These are phyloP conservation scores for Crioceris asparagi DNA, from an alignment of 2,888 invertebrate genomes.

Conservation along the genomic window DNA sequence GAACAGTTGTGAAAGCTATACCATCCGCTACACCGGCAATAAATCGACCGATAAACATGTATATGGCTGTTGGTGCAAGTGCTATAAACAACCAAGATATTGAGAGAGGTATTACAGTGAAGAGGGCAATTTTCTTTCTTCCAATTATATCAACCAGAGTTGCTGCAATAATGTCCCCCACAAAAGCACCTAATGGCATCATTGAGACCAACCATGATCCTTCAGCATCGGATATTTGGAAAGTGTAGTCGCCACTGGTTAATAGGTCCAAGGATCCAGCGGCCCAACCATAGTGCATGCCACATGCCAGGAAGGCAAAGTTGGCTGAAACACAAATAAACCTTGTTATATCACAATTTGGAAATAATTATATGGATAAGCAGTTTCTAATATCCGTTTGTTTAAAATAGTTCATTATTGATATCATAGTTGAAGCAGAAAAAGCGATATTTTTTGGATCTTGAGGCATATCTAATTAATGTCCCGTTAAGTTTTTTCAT, in stretches of 20 bases:
- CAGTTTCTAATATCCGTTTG: no score
- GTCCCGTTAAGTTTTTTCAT: no score
- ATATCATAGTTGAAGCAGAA: no score
- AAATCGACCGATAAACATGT: neutral
- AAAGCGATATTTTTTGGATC: no score
- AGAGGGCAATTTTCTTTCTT: constrained; percentile 50
- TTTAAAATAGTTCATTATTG: no score
- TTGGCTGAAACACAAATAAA: constrained; percentile 30
- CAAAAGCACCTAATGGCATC: constrained; percentile 51
- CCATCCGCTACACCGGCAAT: constrained; percentile 11
- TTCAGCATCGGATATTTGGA: constrained; percentile 42
- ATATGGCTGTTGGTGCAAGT: constrained; percentile 43
- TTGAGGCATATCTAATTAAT: no score
- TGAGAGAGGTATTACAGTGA: constrained; percentile 51
- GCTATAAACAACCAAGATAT: constrained; percentile 54
- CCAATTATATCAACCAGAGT: constrained; percentile 53
- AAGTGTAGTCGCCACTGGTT: constrained; percentile 38
- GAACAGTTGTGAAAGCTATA: constrained; percentile 10
- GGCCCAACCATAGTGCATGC: constrained; percentile 45
- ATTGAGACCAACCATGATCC: constrained; percentile 54
- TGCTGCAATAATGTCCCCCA: constrained; percentile 52
- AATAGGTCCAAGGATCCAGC: constrained; percentile 47
- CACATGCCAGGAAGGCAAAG: constrained; percentile 30
- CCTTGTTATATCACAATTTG: no score
- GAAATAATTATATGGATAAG: no score